A percentile compares a stretch with the other conserved stretches of the same genome.
Evolutionary conservation across 2,888 invertebrate genomes (phyloP).

Genomic region (Steromphala cineraria): DNA sequence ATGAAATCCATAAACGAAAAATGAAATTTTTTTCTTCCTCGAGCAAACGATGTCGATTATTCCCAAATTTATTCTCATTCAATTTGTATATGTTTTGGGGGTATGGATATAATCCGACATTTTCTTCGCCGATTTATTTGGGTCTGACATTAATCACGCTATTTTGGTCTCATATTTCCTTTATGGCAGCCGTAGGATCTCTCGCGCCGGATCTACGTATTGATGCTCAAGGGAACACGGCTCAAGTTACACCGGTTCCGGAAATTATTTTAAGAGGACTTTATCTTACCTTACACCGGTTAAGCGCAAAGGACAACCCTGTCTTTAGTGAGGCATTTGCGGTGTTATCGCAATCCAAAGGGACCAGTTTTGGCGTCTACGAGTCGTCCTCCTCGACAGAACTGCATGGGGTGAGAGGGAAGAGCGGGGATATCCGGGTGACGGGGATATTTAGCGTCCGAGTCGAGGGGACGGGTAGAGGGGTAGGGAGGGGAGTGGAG

Average conservation of each 20-base stretch:
- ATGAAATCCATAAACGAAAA: too few relatives aligned
- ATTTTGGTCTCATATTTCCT: not conserved
- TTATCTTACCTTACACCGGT: slow-evolving; percentile 6
- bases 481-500: too few relatives aligned
- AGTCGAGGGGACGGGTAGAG: too few relatives aligned
- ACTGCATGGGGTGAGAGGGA: not conserved
- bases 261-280: slow-evolving; percentile 1
- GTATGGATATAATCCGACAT: too few relatives aligned
- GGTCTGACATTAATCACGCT: not conserved
- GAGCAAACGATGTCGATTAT: too few relatives aligned
- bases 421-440: not conserved
- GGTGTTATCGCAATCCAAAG: not conserved
- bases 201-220: not conserved
- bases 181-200: not conserved
- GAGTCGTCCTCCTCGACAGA: not conserved
- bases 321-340: not conserved
- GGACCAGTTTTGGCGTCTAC: slow-evolving; percentile 2
- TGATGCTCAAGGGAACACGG: not conserved
- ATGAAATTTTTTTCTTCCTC: too few relatives aligned
- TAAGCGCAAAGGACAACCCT: not conserved
- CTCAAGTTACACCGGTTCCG: not conserved
- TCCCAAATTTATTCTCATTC: too few relatives aligned
- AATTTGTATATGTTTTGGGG: too few relatives aligned
- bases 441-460: not conserved
- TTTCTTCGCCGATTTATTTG: too few relatives aligned